Evolutionary conservation across 1,140 invertebrate species (phyloP), one percentile per base, ranked within the genome.

Genomic region (Mycetomoellerius zeteki): DNA sequence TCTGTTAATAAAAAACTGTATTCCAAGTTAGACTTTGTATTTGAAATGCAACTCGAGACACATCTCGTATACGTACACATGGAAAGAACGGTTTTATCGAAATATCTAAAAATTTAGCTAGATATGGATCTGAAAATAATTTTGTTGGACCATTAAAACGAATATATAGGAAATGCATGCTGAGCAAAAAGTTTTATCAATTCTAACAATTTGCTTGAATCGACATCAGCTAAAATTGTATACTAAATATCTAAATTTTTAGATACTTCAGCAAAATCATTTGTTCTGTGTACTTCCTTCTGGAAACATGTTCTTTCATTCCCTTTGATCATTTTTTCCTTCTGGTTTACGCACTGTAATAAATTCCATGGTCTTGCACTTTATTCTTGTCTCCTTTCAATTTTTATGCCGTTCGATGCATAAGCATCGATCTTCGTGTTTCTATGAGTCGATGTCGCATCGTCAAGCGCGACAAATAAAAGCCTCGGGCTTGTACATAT

Each of bases 391-490:
- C 69, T 62, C 43, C 27, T 75, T 84, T 84, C 24, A 84, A 47
- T 80, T 85, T 37, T 54, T 54, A 2, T 58, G 19, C 47, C 19
- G 27, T 64, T 77, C 58, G 16, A 33, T 21, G 43, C 33, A 47
- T 37, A 47, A 56, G 50, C 84, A 80, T 85, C 60, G 84, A 85
- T 85, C 75, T 85, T 84, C 43, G 54, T 60, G 80, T 73, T 84
- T 84, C 69, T 71, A 47, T 84, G 54, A 82, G 27, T 82, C 65
- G 80, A 60, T 16, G 16, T 56, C 30, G n/a, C 19, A 54, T 56
- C 80, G 24, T 60, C 80, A 54, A 73, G 19, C 69, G 69, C 37
- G 43, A 84, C 69, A 84, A 84, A 84, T 84, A 84, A 84, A 84
- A 84, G 54, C 54, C 47, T 24, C 37, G 30, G 30, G 52, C 21